Conservation (phyloP, 2,888 invertebrate species). For the Tenthredo scrophulariae region DNA sequence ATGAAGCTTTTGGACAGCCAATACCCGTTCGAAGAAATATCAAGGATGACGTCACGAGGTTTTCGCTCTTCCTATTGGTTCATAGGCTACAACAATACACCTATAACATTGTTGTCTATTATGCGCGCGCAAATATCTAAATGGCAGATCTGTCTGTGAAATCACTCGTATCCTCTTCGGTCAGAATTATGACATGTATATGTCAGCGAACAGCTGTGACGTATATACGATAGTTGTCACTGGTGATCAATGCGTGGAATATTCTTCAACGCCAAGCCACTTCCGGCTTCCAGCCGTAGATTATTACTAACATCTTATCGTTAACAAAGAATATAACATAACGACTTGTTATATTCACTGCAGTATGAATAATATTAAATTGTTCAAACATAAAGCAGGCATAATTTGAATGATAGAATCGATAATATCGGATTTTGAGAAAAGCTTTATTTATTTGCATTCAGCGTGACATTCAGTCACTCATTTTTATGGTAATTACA, state of each 20-base stretch:
- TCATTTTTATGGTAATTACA: not conserved
- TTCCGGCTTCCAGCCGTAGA: not conserved
- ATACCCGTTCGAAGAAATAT: constrained; percentile 51
- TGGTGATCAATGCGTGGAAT: not conserved
- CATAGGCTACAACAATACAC: not conserved
- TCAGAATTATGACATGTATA: constrained; percentile 11
- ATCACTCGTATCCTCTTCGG: too few relatives aligned
- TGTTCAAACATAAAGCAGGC: not conserved
- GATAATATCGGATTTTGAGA: not conserved
- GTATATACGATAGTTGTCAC: not conserved
- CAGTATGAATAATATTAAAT: not conserved
- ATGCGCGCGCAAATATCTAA: constrained; percentile 30
- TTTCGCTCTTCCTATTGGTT: constrained; percentile 27
- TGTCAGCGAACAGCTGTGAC: constrained; percentile 12
- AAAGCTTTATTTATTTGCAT: not conserved
- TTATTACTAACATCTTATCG: not conserved
- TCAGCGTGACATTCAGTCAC: not conserved
- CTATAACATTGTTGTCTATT: not conserved
- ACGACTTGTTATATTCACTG: not conserved
- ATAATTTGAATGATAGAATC: not conserved
- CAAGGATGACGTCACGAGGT: constrained; percentile 60
- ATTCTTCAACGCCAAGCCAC: not conserved
- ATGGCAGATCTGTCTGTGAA: not conserved
- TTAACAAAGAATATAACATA: not conserved
- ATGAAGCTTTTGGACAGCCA: constrained; percentile 58